Evolutionary conservation across 2,113 vertebrate species (phyloP).

Genomic region (Anguilla rostrata): DNA sequence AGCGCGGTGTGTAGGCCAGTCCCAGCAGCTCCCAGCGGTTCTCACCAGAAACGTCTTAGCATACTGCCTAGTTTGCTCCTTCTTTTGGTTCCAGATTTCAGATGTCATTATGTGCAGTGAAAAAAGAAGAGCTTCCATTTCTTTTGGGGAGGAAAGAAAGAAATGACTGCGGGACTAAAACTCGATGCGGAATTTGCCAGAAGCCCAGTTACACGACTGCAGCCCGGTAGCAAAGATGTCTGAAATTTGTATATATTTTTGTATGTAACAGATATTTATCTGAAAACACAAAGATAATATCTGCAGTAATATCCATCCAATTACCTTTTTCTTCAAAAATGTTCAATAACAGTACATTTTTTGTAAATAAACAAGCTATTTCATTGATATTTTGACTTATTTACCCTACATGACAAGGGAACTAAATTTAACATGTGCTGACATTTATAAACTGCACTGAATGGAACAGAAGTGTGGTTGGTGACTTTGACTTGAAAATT

Average conservation of each 20-base stretch:
- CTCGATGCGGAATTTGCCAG: neutral
- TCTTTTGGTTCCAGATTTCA: neutral
- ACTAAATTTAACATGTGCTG: neutral
- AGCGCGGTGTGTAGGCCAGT: slow-evolving; percentile 10
- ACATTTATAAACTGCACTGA: neutral
- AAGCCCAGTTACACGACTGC: neutral
- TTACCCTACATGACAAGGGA: neutral
- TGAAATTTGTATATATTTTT: neutral
- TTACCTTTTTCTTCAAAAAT: slow-evolving; percentile 1
- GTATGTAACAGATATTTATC: neutral
- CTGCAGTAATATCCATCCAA: slow-evolving; percentile 1
- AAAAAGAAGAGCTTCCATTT: slow-evolving; percentile 4
- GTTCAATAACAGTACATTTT: neutral
- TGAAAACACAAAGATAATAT: neutral
- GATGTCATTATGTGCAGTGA: slow-evolving; percentile 10
- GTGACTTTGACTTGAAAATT: neutral
- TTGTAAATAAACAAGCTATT: slow-evolving; percentile 28
- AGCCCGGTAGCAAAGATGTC: neutral
- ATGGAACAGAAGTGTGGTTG: neutral
- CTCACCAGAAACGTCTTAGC: neutral
- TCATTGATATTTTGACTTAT: neutral
- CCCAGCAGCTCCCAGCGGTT: neutral
- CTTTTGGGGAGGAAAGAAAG: neutral
- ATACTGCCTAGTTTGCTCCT: neutral
- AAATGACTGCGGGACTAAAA: neutral